Evolutionary conservation across 1,140 invertebrate species (phyloP).

Genomic region (Bombus sibiricus): DNA sequence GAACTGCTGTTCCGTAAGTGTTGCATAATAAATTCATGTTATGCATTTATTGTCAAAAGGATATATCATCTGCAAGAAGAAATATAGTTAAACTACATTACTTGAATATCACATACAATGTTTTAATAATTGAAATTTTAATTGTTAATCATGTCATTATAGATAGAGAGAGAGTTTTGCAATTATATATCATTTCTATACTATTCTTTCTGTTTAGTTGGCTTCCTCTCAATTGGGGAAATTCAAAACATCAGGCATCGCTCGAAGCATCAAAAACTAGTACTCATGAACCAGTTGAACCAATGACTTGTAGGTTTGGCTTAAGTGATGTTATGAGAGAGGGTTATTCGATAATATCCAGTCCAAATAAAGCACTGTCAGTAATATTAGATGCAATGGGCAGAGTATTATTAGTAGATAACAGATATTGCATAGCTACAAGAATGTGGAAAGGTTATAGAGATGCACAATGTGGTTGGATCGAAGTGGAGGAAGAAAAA

Average conservation of each 20-base stretch:
- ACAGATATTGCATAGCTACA: constrained; percentile 89
- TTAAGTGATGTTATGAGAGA: constrained; percentile 91
- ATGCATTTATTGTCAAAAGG: constrained; percentile 30
- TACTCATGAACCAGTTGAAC: constrained; percentile 84
- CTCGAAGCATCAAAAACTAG: constrained; percentile 77
- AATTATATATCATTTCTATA: background rate
- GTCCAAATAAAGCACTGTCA: constrained; percentile 91
- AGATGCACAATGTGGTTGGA: constrained; percentile 96
- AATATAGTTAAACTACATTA: constrained; percentile 13
- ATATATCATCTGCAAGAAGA: constrained; percentile 24
- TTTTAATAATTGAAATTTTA: constrained; percentile 2
- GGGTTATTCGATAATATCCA: constrained; percentile 88
- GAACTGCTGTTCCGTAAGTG: constrained; percentile 90
- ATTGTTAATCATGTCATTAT: background rate
- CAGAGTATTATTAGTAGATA: constrained; percentile 93
- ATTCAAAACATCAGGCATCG: constrained; percentile 75
- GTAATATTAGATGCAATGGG: constrained; percentile 94
- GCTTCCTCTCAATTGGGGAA: constrained; percentile 82
- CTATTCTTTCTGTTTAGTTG: constrained; percentile 75
- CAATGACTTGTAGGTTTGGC: constrained; percentile 89
- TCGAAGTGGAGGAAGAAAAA: constrained; percentile 89
- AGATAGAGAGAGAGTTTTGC: background rate
- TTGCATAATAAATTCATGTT: constrained; percentile 37
- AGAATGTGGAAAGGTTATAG: constrained; percentile 97
- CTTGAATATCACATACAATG: background rate